A percentile compares a stretch with the other conserved stretches of the same genome.
Evolutionary conservation across 2,113 vertebrate genomes (phyloP).

Genomic region (Ellobius talpinus): DNA sequence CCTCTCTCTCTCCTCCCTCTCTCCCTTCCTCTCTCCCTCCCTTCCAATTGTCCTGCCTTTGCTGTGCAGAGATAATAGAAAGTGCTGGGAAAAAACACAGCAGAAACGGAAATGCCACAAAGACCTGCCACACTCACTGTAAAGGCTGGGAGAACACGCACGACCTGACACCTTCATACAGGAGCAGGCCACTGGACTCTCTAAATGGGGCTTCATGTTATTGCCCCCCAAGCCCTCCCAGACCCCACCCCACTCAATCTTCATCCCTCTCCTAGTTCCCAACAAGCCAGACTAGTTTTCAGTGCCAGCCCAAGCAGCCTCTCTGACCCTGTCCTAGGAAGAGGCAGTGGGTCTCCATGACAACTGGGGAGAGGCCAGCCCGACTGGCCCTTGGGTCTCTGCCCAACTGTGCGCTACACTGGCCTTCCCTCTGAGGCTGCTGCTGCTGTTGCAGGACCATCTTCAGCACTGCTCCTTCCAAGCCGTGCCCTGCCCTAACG

Average conservation of each 20-base stretch:
- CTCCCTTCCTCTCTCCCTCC: too few species aligned
- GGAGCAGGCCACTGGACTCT: background rate
- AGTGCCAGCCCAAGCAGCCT: background rate
- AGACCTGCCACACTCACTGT: background rate
- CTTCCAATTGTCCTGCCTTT: background rate
- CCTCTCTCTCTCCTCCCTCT: too few species aligned
- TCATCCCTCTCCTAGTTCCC: background rate
- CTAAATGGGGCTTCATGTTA: background rate
- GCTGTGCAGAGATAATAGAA: background rate
- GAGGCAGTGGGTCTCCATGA: background rate
- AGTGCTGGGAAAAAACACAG: background rate
- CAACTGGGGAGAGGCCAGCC: background rate
- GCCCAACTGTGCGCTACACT: background rate
- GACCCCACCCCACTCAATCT: background rate
- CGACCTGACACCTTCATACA: background rate
- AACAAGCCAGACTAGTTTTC: background rate
- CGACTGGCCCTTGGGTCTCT: background rate
- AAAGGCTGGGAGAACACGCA: background rate
- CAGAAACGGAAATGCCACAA: background rate
- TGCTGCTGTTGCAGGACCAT: constrained; percentile 88
- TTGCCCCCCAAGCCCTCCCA: background rate
- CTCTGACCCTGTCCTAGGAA: background rate
- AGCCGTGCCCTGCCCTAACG: constrained; percentile 85
- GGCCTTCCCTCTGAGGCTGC: background rate
- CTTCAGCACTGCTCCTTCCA: constrained; percentile 90